Base-by-base conservation (phyloP, 2,113 vertebrate genomes). In the Epinephelus cyanopodus region DNA sequence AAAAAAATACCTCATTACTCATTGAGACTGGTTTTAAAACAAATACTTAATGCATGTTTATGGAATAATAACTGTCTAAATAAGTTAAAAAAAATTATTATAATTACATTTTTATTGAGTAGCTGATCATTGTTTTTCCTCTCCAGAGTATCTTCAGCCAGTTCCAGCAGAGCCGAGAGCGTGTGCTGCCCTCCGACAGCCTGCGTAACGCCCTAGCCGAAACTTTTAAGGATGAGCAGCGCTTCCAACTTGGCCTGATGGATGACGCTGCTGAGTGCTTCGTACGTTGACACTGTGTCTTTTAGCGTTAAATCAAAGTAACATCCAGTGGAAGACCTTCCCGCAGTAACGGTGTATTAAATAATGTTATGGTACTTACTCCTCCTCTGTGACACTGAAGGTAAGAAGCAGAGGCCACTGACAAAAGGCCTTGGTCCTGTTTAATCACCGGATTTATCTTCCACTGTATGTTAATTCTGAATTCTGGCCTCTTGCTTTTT, bases 181-280 rank as follows among this genome's bases (percentile, higher is more conserved):
- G 98, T 25, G 98, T 97, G 0, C 96, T 99, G 2, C 98, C 97
- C 0, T 99, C 98, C 0, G 98, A 99, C 91, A 97, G 96, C 67
- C 96, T 99, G 91, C 95, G 98, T 15, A 97, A 97, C 1, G 98
- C 98, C 11, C 95, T 99, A 0, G 98, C 98, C 0, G 98, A 99
- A 77, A 99, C 98, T 48, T 99, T 99, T 92, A 97, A 97, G 91
- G 98, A 99, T 37, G 98, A 99, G 68, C 98, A 98, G 71, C 96
- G 98, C n/a, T 99, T 99, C 92, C 98, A 99, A 74, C 97, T 99
- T 25, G 98, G 98, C 42, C 94, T 98, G 54, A 99, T 99, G 98
- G 97, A 99, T 57, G 98, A 99, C 57, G 98, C 98, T 47, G 98
- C 98, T 4, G 98, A 99, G 88, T 99, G 98, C 93, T 99, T 99